Evolutionary conservation across 2,888 invertebrate species (phyloP), one percentile per base, ranked within the genome.

Genomic region (Phasia obesa): DNA sequence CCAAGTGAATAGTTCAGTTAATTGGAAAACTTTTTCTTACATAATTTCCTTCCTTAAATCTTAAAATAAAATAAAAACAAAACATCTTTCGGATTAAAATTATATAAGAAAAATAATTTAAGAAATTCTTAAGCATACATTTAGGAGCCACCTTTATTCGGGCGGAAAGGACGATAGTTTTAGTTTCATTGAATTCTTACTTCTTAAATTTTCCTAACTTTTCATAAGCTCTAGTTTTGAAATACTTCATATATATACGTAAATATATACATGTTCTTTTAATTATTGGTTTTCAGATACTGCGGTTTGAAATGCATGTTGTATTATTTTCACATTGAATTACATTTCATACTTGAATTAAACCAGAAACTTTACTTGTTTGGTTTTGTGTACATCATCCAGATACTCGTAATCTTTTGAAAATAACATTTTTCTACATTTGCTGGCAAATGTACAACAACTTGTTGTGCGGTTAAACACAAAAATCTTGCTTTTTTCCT

Each of bases 361-460:
- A 31, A 59, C 49, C 15, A 70, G 64, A 38, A 59, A 67, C 44
- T 55, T 59, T 64, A 23, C 47, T 65, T 78, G 64, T 71, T 64
- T 57, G 84, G 79, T 80, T 74, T 70, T 59, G 51, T 49, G 23
- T 42, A n/a, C 42, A 1, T n/a, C 42, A 1, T n/a, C 5, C 3
- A 51, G 19, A 53, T 17, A 35, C 11, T 65, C 19, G 60, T 17
- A 73, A 78, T 65, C 27, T 51, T n/a, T 59, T 15, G 77, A 73
- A 59, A 70, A 62, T 57, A 75, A 67, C 71, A 83, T 55, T 79
- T 75, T 71, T 67, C 47, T 17, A 71, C 75, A 83, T 67, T 85
- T 82, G 86, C 81, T 86, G 85, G 84, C 85, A 84, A 84, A 81
- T 86, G 85, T 84, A 85, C 84, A 85, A 85, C 86, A 85, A 85